Evolutionary conservation across 2,888 invertebrate species (phyloP), one percentile per base, ranked within the genome.

Genomic region (Eupsilia transversa): DNA sequence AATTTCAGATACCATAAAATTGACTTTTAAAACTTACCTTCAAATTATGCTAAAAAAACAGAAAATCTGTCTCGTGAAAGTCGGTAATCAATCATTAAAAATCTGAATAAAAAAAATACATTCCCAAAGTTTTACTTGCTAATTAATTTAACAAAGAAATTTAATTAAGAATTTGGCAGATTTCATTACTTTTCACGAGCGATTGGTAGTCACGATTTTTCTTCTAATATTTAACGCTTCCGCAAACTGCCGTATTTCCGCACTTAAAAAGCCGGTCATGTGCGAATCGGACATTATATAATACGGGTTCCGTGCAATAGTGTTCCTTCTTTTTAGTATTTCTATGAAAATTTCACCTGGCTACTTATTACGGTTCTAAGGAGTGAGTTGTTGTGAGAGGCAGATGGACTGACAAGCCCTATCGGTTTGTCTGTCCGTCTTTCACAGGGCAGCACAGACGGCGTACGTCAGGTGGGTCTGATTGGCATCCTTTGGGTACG

Each of bases 191-290:
- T 80, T 86, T 74, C 70, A 74, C 57, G 71, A 46, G 60, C 67
- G 63, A 82, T 88, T 88, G 79, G 88, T 84, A 74, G 60, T 43
- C 59, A 72, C 63, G 70, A 82, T 81, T 80, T 86, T 78, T 83
- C 75, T 75, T 74, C 56, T 41, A 38, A 79, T 74, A 61, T 64
- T 72, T 57, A 38, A 83, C 33, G 52, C 43, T 38, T 52, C 46
- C 23, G 1, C n/a, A 17, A n/a, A 71, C 14, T 64, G 23, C 2
- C 41, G 23, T 52, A 56, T 68, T 70, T 59, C 7, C 7, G 56
- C 20, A 64, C 43, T 41, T 59, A n/a, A 46, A 35, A 46, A 72
- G 10, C 27, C 17, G 14, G 33, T 2, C 38, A 41, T 23, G 57
- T 57, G 5, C 12, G 41, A 57, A 72, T 12, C 5, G 9, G 3